Conservation (phyloP, 2,888 invertebrate genomes). For the Pseudococcus viburni region DNA sequence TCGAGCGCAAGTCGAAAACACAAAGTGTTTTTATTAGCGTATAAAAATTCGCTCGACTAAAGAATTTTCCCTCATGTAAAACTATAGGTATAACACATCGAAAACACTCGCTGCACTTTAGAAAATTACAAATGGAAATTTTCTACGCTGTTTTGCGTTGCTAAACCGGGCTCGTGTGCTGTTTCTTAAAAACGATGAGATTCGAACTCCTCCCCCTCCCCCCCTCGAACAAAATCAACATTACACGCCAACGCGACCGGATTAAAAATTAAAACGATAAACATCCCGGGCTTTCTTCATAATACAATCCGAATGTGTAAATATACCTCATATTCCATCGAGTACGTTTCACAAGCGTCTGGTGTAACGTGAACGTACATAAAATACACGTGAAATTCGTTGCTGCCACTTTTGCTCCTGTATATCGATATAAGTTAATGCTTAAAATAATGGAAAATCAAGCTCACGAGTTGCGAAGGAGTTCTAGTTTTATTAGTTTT, state of each 20-base stretch:
- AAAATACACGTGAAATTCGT: too few species aligned
- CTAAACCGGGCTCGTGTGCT: not conserved
- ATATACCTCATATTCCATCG: constrained; percentile 7
- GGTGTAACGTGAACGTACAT: too few species aligned
- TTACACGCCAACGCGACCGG: constrained; percentile 38
- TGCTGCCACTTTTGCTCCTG: too few species aligned
- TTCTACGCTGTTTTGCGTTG: not conserved
- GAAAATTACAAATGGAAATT: constrained; percentile 49
- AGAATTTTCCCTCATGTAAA: not conserved
- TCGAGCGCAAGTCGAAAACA: not conserved
- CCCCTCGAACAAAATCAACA: constrained; percentile 17
- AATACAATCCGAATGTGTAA: constrained; percentile 33
- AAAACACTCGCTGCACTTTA: constrained; percentile 44
- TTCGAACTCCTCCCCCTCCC: not conserved
- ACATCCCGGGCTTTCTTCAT: constrained; percentile 35
- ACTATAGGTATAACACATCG: constrained; percentile 19
- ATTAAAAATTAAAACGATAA: constrained; percentile 54
- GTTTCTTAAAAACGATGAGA: constrained; percentile 28
- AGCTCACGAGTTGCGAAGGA: too few species aligned
- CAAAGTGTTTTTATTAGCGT: constrained; percentile 40
- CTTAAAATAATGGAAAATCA: too few species aligned
- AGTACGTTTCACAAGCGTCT: not conserved
- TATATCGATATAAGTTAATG: too few species aligned
- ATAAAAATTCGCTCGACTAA: constrained; percentile 29
- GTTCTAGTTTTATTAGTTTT: too few species aligned